Base-by-base conservation (phyloP, 2,797 vertebrate species). In the Dipus sagitta region DNA sequence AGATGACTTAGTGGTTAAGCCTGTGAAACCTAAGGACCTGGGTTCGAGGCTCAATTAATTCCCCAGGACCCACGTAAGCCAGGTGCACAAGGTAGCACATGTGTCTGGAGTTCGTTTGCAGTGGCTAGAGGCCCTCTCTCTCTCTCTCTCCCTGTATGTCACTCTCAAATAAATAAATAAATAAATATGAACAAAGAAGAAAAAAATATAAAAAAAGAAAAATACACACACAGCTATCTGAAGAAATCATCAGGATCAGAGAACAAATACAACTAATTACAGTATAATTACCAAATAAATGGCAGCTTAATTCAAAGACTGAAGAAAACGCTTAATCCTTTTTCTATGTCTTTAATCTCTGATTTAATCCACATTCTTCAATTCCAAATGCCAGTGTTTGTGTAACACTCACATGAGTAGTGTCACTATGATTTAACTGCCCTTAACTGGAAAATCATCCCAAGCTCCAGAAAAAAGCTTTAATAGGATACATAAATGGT, bases 371-470 rank as follows among this genome's bases (percentile, higher is more conserved):
- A 58, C 60, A 75, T 87, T 34, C 6, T 21, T 2, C 88, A 76
- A 84, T 91, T 38, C 47, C 71, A 84, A 91, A 91, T 42, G 12
- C 13, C 1, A 89, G 34, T 52, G 76, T 85, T 95, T 89, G 15
- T 65, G 21, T 75, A 84, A 97, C 3, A 75, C 7, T 84, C 78
- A 85, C n/a, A 90, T 68, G 92, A 86, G 83, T 72, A 5, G 74
- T 58, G 18, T 65, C n/a, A 87, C 64, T 60, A 60, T 65, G 64
- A 54, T 54, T 11, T 54, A 54, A 76, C 3, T 79, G 34, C 6
- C 42, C 75, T 90, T 68, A 58, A 82, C 24, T 68, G 68, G 32
- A 92, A 93, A 96, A 92, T 70, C 18, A 60, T 86, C 87, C 72
- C 81, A 85, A 91, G 14, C 12, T 68, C 70, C 79, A 4, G 14